Evolutionary conservation across 2,888 invertebrate species (phyloP).

Genomic region (Aphidoletes aphidimyza): DNA sequence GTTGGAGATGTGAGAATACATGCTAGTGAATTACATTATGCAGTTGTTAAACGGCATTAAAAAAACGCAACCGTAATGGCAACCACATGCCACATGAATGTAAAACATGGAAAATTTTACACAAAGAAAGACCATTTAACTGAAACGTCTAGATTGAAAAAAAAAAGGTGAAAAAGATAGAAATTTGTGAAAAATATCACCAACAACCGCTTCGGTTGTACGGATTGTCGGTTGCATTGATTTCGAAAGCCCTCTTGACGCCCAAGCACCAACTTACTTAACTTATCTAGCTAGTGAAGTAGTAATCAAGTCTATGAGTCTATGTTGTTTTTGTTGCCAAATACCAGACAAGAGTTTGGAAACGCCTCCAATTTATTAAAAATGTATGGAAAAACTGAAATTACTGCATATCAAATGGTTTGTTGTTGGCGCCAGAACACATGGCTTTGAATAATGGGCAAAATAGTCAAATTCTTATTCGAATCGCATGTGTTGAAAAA

Average conservation of each 20-base stretch:
- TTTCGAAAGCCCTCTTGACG: not conserved
- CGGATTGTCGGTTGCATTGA: too few species aligned
- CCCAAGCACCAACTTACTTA: not conserved
- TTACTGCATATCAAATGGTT: not conserved
- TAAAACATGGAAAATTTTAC: not conserved
- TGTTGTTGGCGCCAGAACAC: not conserved
- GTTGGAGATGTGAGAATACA: not conserved
- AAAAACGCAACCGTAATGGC: not conserved
- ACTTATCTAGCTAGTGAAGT: too few species aligned
- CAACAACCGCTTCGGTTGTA: too few species aligned
- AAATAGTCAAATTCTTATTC: not conserved
- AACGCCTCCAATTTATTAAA: not conserved
- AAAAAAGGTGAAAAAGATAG: not conserved
- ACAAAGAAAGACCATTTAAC: not conserved
- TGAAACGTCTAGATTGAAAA: not conserved
- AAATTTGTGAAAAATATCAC: not conserved
- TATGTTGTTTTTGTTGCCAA: not conserved
- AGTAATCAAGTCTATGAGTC: too few species aligned
- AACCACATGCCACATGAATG: not conserved
- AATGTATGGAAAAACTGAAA: not conserved
- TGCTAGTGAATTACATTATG: slow-evolving; percentile 1
- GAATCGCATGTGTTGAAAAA: not conserved
- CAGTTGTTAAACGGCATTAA: not conserved
- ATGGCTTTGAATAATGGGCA: not conserved
- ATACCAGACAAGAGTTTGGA: not conserved